Conservation (phyloP, 2,888 invertebrate species). For the Nomada hirtipes region DNA sequence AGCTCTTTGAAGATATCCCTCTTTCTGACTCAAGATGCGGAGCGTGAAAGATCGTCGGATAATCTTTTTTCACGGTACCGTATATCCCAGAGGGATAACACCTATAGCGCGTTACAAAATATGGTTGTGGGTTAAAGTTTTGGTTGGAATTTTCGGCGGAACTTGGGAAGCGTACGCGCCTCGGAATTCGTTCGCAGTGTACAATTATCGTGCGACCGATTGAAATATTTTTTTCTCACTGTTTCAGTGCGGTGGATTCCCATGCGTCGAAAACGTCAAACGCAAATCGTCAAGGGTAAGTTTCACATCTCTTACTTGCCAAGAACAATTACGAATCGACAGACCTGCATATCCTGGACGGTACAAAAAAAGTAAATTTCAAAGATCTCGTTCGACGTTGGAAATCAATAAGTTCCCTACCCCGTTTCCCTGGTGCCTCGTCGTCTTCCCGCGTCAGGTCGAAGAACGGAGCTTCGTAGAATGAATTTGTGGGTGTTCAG, state of each 20-base stretch:
- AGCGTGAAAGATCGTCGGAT: conserved; percentile 37
- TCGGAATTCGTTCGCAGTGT: background rate
- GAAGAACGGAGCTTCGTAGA: conserved; percentile 35
- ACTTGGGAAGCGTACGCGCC: no score
- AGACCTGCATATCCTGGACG: background rate
- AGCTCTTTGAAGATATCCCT: conserved; percentile 57
- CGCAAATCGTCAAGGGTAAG: conserved; percentile 81
- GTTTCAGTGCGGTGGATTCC: conserved; percentile 81
- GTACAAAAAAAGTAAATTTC: background rate
- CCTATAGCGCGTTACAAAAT: conserved; percentile 8
- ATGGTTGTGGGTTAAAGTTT: background rate
- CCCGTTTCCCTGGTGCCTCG: background rate
- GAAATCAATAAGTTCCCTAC: background rate
- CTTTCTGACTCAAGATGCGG: conserved; percentile 33
- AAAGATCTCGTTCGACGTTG: background rate
- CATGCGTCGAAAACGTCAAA: conserved; percentile 77
- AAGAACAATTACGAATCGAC: background rate
- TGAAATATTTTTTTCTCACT: conserved; percentile 28
- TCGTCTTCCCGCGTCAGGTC: background rate
- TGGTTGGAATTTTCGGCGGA: no score
- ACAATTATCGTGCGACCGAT: background rate
- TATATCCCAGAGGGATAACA: conserved; percentile 31
- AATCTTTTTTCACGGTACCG: conserved; percentile 45
- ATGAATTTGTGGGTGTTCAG: conserved; percentile 72
- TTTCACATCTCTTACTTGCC: conserved; percentile 15